Conservation (phyloP, 2,888 invertebrate species). For the Agriopis aurantiaria region DNA sequence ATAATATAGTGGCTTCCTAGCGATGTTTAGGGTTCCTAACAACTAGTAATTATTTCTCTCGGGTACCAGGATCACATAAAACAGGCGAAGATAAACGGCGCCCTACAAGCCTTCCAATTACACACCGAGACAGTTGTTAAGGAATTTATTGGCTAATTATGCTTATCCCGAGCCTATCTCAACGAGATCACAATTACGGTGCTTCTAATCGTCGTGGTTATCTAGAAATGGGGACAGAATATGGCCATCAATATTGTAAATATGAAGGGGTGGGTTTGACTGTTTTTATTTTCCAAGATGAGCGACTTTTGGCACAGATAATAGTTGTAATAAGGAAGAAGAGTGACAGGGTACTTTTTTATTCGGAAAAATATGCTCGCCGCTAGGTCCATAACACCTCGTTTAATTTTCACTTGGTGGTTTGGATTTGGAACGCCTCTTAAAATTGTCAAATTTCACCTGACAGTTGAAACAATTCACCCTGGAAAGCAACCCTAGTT, state of each 20-base stretch:
- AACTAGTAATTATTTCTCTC: not conserved
- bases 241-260: constrained; percentile 1
- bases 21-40: too few species aligned
- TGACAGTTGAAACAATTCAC: too few species aligned
- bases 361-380: too few species aligned
- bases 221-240: constrained; percentile 37
- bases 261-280: not conserved
- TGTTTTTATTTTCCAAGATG: not conserved
- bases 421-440: too few species aligned
- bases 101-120: constrained; percentile 47
- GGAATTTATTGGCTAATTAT: constrained; percentile 50
- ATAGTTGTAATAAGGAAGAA: not conserved
- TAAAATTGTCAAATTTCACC: too few species aligned
- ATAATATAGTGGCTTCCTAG: too few species aligned
- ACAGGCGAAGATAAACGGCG: constrained; percentile 42
- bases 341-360: not conserved
- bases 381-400: too few species aligned
- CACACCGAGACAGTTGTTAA: constrained; percentile 39
- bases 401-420: too few species aligned
- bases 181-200: constrained; percentile 44
- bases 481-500: too few species aligned
- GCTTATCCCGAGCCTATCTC: constrained; percentile 37
- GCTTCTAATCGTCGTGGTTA: constrained; percentile 42
- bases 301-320: not conserved
- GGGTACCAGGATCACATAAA: constrained; percentile 45